These are phyloP conservation scores for Pluvianellus socialis DNA, from an alignment of 2,113 vertebrate species.

Conservation along the genomic window DNA sequence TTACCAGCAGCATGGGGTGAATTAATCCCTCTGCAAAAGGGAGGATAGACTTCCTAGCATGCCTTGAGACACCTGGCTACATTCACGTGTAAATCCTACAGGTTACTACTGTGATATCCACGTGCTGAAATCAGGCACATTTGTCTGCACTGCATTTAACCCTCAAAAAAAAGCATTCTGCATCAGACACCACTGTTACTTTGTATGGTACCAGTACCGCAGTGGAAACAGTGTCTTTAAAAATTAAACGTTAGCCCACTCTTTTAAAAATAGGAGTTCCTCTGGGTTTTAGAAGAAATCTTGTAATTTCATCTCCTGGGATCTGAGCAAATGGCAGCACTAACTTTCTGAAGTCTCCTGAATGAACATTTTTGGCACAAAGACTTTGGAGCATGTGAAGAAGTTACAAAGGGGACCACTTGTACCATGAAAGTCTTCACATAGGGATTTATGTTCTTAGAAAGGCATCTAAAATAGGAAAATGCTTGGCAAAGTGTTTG, in stretches of 20 bases:
- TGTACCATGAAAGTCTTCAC: neutral
- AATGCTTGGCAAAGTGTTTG: neutral
- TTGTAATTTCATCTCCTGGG: neutral
- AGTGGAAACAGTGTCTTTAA: neutral
- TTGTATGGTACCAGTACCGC: neutral
- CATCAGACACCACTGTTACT: accelerated
- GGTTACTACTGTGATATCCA: neutral
- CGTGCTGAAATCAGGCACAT: accelerated
- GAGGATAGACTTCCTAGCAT: neutral
- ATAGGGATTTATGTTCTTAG: neutral
- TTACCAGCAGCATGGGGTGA: neutral
- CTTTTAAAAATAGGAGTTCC: neutral
- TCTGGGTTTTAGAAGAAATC: neutral
- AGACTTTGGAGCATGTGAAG: neutral
- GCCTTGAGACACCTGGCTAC: neutral
- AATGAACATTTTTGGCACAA: neutral
- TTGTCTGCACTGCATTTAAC: neutral
- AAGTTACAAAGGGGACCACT: neutral
- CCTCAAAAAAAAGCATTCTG: accelerated
- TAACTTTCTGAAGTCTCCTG: neutral
- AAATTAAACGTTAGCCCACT: neutral
- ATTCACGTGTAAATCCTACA: neutral
- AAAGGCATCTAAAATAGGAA: slow-evolving; percentile 6
- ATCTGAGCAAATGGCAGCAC: neutral
- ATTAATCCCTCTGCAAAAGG: neutral